Evolutionary conservation across 2,888 invertebrate genomes (phyloP), one percentile per base, ranked within the genome.

Genomic region (Diadegma fenestrale): DNA sequence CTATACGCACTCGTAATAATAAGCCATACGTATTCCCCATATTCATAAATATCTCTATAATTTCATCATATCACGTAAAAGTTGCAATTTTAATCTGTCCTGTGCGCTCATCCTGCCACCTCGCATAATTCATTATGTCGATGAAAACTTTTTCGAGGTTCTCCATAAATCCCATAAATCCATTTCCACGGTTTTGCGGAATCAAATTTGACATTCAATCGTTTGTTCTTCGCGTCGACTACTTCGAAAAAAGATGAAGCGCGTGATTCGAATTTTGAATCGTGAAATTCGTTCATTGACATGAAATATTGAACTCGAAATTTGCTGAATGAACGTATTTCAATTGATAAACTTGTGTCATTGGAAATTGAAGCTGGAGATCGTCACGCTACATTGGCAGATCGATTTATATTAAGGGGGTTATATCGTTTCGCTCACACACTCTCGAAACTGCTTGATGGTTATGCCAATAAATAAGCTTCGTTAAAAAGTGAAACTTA

Each of bases 401-500:
- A 37, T 64, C 8, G n/a, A 37, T 64, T 17, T 2, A 19, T 2
- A 37, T 37, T 33, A 64, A 64, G 30, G 37, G 33, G 7, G n/a
- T 64, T n/a, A 64, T 64, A 64, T 64, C 37, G 17, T 37, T 33
- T 33, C n/a, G n/a, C 33, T 33, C 19, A 37, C 26, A 10, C 64
- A 64, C 37, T 33, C 63, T 19, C 43, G 75, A 71, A 51, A 82
- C 77, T 79, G 73, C 78, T 71, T 76, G 77, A 80, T 77, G 75
- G 69, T 80, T 41, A 69, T 66, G 82, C 85, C 87, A 81, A 88
- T 88, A 88, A 88, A 88, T 88, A 86, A 86, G 87, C 86, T 87
- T 88, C 88, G 86, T 88, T 88, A 87, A 87, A 88, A 87, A 87
- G 80, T 83, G 80, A 81, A 86, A 81, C 79, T 85, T 85, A 82